phyloP scores from a whole-genome alignment of 2,113 vertebrate genomes.

The Peromyscus maniculatus region DNA sequence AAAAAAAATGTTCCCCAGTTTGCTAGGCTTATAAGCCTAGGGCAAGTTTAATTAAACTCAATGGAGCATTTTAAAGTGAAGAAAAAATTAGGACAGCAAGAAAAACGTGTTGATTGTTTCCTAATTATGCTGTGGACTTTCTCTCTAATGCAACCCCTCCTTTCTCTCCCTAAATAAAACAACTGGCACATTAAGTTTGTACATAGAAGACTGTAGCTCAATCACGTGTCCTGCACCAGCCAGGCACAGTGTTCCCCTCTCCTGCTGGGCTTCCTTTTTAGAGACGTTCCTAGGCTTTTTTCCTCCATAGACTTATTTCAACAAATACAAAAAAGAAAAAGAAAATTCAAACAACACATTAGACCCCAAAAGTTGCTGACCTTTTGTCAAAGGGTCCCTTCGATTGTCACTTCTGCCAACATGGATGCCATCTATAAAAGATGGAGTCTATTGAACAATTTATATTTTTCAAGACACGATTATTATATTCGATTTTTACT shows the following conservation, averaged over 20 bases:
- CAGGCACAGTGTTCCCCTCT: neutral
- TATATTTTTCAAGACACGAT: conserved; percentile 28
- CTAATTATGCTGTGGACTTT: conserved; percentile 87
- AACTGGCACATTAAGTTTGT: conserved; percentile 78
- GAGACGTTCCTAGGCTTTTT: neutral
- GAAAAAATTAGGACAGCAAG: conserved; percentile 88
- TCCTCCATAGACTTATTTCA: conserved; percentile 53
- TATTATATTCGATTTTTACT: conserved; percentile 47
- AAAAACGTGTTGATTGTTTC: conserved; percentile 88
- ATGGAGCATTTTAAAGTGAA: conserved; percentile 89
- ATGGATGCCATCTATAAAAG: neutral
- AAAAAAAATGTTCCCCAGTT: conserved; percentile 85
- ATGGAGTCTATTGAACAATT: neutral
- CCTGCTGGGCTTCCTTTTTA: neutral
- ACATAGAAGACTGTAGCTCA: conserved; percentile 72
- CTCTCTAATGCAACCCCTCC: conserved; percentile 80
- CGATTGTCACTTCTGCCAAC: neutral
- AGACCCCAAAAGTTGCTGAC: neutral
- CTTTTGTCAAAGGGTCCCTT: neutral
- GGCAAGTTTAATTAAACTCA: conserved; percentile 91
- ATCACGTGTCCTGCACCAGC: neutral
- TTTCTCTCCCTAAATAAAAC: conserved; percentile 79
- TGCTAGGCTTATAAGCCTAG: conserved; percentile 87
- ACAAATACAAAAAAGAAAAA: neutral
- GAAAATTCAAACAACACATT: neutral